phyloP scores from a whole-genome alignment of 2,113 vertebrate species.

The Struthidea cinerea region DNA sequence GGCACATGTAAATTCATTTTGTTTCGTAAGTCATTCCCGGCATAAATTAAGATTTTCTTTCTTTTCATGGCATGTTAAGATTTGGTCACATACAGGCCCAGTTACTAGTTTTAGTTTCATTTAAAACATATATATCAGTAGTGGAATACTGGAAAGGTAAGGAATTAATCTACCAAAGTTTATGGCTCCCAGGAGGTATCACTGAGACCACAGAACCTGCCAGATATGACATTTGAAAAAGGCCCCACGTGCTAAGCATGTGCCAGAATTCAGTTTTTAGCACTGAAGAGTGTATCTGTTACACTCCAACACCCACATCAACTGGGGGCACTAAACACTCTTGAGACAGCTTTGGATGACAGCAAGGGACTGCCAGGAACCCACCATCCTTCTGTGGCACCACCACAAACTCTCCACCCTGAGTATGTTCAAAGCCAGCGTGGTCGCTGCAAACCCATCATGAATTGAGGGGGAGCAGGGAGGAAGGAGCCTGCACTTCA shows the following conservation, averaged over 20 bases:
- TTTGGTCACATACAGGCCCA: not conserved
- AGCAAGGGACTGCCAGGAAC: not conserved
- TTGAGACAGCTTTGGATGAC: not conserved
- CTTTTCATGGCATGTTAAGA: not conserved
- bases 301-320: accelerated
- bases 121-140: not conserved
- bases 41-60: not conserved
- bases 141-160: not conserved
- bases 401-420: not conserved
- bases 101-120: not conserved
- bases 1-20: not conserved
- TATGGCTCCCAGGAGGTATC: not conserved
- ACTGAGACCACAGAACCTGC: not conserved
- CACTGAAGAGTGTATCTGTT: not conserved
- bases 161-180: not conserved
- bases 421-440: not conserved
- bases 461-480: accelerated
- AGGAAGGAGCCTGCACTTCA: not conserved
- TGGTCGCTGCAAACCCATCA: not conserved
- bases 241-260: accelerated
- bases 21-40: not conserved
- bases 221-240: not conserved
- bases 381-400: not conserved
- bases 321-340: accelerated
- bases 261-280: not conserved